A percentile compares a stretch with the other conserved stretches of the same genome.
These are phyloP conservation scores for Frankliniella fusca DNA, from an alignment of 2,888 invertebrate species.

Conservation along the genomic window DNA sequence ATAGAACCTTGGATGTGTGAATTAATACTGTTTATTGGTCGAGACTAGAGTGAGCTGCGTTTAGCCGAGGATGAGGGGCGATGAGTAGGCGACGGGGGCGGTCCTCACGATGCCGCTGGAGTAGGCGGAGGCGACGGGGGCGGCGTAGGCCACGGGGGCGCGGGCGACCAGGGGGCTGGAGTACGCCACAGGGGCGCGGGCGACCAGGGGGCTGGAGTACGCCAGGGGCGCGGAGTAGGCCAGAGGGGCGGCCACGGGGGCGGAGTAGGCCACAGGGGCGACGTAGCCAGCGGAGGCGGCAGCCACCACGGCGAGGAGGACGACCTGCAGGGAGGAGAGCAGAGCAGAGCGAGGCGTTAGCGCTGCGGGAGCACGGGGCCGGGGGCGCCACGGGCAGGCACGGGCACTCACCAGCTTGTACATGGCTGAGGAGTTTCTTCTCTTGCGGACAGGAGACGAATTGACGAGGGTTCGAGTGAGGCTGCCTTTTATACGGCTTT, in stretches of 20 bases:
- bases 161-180: constrained; percentile 1
- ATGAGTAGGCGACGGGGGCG: neutral
- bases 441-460: constrained; percentile 24
- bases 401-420: neutral
- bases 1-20: too few relatives aligned
- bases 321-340: neutral
- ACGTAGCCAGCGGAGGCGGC: neutral
- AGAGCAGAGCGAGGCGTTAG: neutral
- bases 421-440: constrained; percentile 14
- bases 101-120: neutral
- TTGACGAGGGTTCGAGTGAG: neutral
- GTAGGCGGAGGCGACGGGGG: constrained; percentile 11
- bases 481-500: neutral
- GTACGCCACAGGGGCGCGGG: neutral
- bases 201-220: neutral
- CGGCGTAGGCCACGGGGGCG: neutral
- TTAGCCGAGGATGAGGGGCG: neutral
- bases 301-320: neutral
- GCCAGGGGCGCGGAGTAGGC: neutral
- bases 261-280: neutral
- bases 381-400: neutral
- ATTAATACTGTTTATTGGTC: too few relatives aligned
- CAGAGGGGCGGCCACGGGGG: neutral
- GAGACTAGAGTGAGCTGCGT: too few relatives aligned
- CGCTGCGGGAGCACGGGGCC: neutral